phyloP scores from a whole-genome alignment of 2,113 vertebrate genomes.

The Phyllopteryx taeniolatus region DNA sequence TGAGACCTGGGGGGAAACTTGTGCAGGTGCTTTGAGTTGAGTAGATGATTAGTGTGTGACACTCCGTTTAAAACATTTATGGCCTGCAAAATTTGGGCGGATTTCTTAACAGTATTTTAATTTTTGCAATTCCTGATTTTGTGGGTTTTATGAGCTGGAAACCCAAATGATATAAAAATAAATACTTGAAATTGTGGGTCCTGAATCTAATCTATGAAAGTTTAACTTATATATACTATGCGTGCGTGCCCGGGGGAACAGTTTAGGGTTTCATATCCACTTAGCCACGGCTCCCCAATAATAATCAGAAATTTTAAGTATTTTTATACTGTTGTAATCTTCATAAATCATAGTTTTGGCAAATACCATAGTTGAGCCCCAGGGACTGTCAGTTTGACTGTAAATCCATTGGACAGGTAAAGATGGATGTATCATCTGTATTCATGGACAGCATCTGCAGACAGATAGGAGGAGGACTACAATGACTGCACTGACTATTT shows the following conservation, averaged over 20 bases:
- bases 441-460: slow-evolving; percentile 60
- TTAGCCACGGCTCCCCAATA: neutral
- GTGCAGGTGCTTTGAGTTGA: too few species aligned
- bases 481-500: slow-evolving; percentile 65
- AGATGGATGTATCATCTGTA: slow-evolving; percentile 61
- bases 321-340: neutral
- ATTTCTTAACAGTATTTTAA: too few species aligned
- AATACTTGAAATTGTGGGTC: too few species aligned
- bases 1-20: too few species aligned
- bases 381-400: slow-evolving; percentile 34
- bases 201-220: too few species aligned
- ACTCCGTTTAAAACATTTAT: too few species aligned
- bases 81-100: too few species aligned
- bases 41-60: too few species aligned
- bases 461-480: slow-evolving; percentile 27
- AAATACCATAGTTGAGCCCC: slow-evolving; percentile 7
- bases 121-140: too few species aligned
- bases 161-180: too few species aligned
- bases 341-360: neutral
- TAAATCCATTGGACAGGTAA: slow-evolving; percentile 50
- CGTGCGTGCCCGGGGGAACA: neutral
- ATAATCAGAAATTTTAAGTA: neutral
- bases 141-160: too few species aligned
- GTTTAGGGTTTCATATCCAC: neutral
- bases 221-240: too few species aligned